Conservation (phyloP, 2,113 vertebrate genomes). For the Charina bottae region DNA sequence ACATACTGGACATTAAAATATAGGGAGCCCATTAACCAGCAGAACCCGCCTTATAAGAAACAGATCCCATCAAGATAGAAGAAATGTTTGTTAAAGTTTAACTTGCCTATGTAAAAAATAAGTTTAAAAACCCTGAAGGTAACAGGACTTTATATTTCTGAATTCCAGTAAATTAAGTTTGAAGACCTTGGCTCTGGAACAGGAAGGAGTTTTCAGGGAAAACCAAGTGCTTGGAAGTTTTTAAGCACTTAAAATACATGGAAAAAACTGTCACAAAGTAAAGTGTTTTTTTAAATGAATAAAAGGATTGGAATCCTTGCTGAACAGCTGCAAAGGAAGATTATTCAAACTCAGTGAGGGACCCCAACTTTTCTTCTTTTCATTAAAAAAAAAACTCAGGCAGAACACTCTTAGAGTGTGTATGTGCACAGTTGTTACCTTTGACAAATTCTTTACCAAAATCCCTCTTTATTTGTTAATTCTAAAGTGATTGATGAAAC, state of each 20-base stretch:
- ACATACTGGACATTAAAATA: slow-evolving; percentile 50
- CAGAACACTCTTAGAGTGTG: not conserved
- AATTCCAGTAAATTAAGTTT: slow-evolving; percentile 41
- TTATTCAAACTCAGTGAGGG: slow-evolving; percentile 14
- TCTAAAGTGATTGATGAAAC: not conserved
- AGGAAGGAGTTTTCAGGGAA: slow-evolving; percentile 27
- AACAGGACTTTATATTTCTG: slow-evolving; percentile 41
- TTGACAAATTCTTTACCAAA: not conserved
- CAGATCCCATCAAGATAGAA: slow-evolving; percentile 67
- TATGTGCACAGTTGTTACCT: not conserved
- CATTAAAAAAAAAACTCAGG: not conserved
- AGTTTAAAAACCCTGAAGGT: slow-evolving; percentile 17
- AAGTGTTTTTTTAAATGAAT: slow-evolving; percentile 30
- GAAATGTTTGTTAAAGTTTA: slow-evolving; percentile 65
- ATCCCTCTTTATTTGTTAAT: not conserved
- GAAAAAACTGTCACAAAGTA: slow-evolving; percentile 3
- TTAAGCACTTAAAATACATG: slow-evolving; percentile 26
- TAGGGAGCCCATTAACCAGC: slow-evolving; percentile 54
- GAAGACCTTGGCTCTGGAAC: slow-evolving; percentile 29
- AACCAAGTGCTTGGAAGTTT: slow-evolving; percentile 21
- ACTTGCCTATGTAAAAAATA: slow-evolving; percentile 54
- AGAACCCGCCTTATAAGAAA: slow-evolving; percentile 36
- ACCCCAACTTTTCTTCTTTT: slow-evolving; percentile 32
- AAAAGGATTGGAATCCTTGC: slow-evolving; percentile 31
- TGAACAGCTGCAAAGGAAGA: slow-evolving; percentile 34